Percentiles rank a stretch among this genome's conserved stretches.
Evolutionary conservation across 2,797 vertebrate genomes (phyloP).

Genomic region (Carcharodon carcharias): DNA sequence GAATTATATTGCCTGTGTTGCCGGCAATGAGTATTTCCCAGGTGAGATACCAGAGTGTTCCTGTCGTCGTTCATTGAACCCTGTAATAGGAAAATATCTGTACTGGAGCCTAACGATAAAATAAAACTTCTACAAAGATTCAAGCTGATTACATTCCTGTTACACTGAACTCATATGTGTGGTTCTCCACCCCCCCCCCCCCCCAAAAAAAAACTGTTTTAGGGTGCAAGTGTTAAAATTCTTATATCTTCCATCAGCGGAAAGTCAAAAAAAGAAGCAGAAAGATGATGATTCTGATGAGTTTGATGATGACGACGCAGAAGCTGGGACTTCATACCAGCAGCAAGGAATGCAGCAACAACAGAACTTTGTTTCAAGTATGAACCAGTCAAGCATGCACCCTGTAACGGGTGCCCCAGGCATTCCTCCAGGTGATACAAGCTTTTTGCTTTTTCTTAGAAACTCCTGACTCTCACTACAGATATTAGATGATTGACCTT

Average conservation of each 20-base stretch:
- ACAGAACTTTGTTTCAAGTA: slow-evolving; percentile 74
- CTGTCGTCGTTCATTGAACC: neutral
- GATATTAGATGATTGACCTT: neutral
- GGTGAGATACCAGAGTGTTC: neutral
- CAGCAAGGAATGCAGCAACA: slow-evolving; percentile 75
- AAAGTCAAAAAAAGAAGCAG: slow-evolving; percentile 88
- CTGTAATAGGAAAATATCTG: neutral
- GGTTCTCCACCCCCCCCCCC: no score
- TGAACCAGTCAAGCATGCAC: slow-evolving; percentile 83
- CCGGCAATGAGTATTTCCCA: no score
- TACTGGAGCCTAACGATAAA: neutral
- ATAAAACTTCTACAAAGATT: neutral
- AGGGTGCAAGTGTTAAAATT: neutral
- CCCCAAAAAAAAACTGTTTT: neutral
- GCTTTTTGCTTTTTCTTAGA: neutral
- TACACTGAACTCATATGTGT: neutral
- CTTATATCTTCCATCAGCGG: slow-evolving; percentile 49
- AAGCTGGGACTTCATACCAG: slow-evolving; percentile 79
- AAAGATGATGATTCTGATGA: slow-evolving; percentile 86
- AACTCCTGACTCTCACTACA: neutral
- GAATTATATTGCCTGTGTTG: neutral
- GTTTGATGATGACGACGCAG: slow-evolving; percentile 86
- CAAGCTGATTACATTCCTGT: neutral
- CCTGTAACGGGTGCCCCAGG: slow-evolving; percentile 75
- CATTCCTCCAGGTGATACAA: slow-evolving; percentile 72